Evolutionary conservation across 1,140 invertebrate species (phyloP).

Genomic region (Oreohelix idahoensis): DNA sequence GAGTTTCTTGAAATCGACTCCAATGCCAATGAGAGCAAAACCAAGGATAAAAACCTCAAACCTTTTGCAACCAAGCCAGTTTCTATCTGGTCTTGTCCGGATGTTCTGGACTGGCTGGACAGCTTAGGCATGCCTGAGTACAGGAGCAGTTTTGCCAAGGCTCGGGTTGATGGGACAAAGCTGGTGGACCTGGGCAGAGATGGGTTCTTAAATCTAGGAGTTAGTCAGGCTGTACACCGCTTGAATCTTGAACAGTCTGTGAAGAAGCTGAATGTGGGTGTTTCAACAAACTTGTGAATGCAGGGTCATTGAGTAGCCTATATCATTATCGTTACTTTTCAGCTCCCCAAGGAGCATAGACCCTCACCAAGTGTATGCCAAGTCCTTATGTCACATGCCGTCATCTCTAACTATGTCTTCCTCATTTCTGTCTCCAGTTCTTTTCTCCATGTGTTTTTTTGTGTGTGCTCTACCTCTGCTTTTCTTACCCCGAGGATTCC

Average conservation of each 20-base stretch:
- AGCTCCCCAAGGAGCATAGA: no score
- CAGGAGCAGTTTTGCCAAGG: slow-evolving; percentile 64
- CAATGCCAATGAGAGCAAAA: slow-evolving; percentile 35
- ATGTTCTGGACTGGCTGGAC: slow-evolving; percentile 71
- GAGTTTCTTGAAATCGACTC: slow-evolving; percentile 38
- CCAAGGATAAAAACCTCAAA: slow-evolving; percentile 38
- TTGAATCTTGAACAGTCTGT: slow-evolving; percentile 70
- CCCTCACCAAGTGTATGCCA: no score
- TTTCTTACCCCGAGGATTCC: no score
- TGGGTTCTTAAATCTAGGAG: slow-evolving; percentile 69
- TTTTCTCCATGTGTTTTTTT: no score
- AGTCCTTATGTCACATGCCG: no score
- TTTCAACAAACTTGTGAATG: slow-evolving; percentile 24
- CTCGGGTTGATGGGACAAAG: slow-evolving; percentile 68
- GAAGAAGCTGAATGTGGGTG: slow-evolving; percentile 57
- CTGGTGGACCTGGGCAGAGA: slow-evolving; percentile 63
- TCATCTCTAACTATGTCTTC: no score
- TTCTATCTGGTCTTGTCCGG: slow-evolving; percentile 63
- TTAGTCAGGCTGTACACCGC: slow-evolving; percentile 69
- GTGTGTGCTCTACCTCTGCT: no score
- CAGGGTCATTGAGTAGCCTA: no score
- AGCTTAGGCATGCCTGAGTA: slow-evolving; percentile 68
- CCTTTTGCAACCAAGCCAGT: slow-evolving; percentile 63
- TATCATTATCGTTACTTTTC: no score
- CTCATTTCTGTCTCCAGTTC: no score